phyloP scores from a whole-genome alignment of 1,140 invertebrate species.

The Drosophila takahashii region DNA sequence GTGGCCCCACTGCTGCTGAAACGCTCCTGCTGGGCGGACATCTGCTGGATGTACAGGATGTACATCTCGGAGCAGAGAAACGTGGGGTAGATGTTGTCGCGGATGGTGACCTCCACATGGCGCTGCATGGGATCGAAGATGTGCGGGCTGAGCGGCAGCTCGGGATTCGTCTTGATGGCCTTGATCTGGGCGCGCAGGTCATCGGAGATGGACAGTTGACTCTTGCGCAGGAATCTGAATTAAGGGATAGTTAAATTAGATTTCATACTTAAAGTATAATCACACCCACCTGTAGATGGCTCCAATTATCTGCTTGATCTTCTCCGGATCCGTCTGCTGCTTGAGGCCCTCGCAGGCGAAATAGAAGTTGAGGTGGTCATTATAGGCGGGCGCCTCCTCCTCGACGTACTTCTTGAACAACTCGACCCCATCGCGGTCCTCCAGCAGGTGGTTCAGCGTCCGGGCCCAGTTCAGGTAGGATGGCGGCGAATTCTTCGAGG shows the following conservation, averaged over 20 bases:
- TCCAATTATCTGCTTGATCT: conserved; percentile 91
- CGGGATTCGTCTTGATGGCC: conserved; percentile 87
- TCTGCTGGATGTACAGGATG: conserved; percentile 92
- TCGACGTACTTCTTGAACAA: conserved; percentile 93
- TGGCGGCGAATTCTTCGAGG: conserved; percentile 88
- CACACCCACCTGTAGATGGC: conserved; percentile 90
- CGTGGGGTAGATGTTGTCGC: conserved; percentile 94
- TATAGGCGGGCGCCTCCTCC: conserved; percentile 91
- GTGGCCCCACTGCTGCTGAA: conserved; percentile 69
- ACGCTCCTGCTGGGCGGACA: conserved; percentile 79
- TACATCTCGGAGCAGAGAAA: conserved; percentile 96
- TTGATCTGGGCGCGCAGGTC: conserved; percentile 90
- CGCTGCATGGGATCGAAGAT: conserved; percentile 87
- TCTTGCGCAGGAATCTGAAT: conserved; percentile 91
- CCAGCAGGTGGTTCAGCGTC: conserved; percentile 91
- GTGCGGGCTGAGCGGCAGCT: conserved; percentile 86
- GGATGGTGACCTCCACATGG: conserved; percentile 92
- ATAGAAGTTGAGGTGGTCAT: conserved; percentile 94
- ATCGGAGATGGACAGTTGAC: conserved; percentile 92
- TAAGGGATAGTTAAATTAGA: neutral
- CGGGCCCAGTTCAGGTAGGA: conserved; percentile 94
- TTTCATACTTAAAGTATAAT: neutral
- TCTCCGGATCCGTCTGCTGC: conserved; percentile 90
- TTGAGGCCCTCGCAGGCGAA: conserved; percentile 96
- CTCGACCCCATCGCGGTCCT: conserved; percentile 93